Evolutionary conservation across 1,140 invertebrate genomes (phyloP).

Genomic region (Himalopsyche phryganea): DNA sequence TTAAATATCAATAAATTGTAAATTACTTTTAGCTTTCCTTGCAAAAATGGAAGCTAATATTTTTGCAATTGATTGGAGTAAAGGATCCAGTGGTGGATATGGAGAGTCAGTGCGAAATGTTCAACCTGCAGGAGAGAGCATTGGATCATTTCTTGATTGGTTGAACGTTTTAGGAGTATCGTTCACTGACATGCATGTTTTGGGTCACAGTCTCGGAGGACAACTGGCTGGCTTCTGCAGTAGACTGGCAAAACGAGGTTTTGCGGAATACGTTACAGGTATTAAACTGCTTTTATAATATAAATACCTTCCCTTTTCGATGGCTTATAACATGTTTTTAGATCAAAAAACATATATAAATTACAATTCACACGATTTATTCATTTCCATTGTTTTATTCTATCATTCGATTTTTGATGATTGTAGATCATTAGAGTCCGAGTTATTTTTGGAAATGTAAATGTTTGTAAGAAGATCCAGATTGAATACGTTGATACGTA

Average conservation of each 20-base stretch:
- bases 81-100: slow-evolving; percentile 37
- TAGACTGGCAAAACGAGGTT: slow-evolving; percentile 10
- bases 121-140: neutral
- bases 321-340: too few relatives aligned
- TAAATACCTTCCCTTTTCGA: neutral
- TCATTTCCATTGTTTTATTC: too few relatives aligned
- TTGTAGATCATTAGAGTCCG: too few relatives aligned
- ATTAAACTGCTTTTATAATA: slow-evolving; percentile 10
- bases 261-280: slow-evolving; percentile 38
- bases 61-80: slow-evolving; percentile 55
- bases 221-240: slow-evolving; percentile 31
- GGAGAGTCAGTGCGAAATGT: neutral
- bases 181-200: slow-evolving; percentile 9
- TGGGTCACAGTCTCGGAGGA: slow-evolving; percentile 23
- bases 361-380: too few relatives aligned
- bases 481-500: too few relatives aligned
- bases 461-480: too few relatives aligned
- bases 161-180: slow-evolving; percentile 4
- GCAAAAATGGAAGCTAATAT: slow-evolving; percentile 51
- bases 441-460: too few relatives aligned
- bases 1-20: too few relatives aligned
- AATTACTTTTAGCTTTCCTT: slow-evolving; percentile 48
- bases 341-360: too few relatives aligned
- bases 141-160: slow-evolving; percentile 15
- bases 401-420: too few relatives aligned